A percentile compares a stretch with the other conserved stretches of the same genome.
These are phyloP conservation scores for Arvicanthis niloticus DNA, from an alignment of 2,113 vertebrate species.

Conservation along the genomic window DNA sequence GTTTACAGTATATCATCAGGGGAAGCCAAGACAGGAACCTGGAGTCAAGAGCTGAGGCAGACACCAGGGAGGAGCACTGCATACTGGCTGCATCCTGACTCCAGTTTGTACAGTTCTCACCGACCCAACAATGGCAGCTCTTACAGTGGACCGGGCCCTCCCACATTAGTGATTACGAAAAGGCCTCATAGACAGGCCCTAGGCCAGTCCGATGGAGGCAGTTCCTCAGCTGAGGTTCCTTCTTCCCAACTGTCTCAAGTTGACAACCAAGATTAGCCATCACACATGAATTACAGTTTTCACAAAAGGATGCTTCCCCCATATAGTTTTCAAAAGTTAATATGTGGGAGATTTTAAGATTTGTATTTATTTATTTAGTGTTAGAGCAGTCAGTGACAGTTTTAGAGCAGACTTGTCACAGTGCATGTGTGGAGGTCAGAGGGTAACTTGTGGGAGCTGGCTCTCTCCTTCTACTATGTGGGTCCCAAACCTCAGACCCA, in stretches of 20 bases:
- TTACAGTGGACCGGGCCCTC: neutral
- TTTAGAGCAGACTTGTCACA: neutral
- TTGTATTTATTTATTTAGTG: neutral
- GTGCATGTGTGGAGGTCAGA: neutral
- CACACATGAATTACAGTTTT: neutral
- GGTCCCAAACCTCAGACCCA: neutral
- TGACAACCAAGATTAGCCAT: neutral
- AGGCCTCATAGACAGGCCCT: neutral
- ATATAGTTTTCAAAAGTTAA: neutral
- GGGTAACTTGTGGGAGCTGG: neutral
- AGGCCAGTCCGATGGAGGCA: neutral
- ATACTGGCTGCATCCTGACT: neutral
- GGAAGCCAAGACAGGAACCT: neutral
- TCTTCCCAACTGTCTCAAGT: neutral
- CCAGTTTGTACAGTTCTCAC: neutral
- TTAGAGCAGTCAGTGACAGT: too few relatives aligned
- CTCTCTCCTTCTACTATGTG: neutral
- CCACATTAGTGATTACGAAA: neutral
- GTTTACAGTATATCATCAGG: neutral
- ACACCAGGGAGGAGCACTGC: neutral
- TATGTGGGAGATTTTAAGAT: neutral
- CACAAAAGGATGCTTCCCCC: too few relatives aligned
- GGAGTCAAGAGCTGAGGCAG: neutral
- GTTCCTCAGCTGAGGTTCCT: neutral
- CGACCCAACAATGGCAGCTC: neutral